Percentiles rank a stretch among this genome's conserved stretches.
Conservation (phyloP, 1,140 invertebrate species). For the Pantala flavescens region DNA sequence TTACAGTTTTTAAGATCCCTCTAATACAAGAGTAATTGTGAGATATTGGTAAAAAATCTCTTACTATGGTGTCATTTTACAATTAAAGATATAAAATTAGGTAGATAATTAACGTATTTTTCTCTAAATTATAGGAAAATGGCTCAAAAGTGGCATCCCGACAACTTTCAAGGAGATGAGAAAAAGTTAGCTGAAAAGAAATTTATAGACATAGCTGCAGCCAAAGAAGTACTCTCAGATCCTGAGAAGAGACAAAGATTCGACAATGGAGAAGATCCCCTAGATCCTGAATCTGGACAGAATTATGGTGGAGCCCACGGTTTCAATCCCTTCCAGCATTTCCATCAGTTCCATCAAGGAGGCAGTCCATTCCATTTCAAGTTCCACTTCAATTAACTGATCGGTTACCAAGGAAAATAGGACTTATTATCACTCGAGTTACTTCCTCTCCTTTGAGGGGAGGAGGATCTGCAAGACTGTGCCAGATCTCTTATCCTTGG, state of each 20-base stretch:
- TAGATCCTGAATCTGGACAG: conserved; percentile 81
- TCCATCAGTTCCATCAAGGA: conserved; percentile 73
- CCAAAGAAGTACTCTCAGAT: conserved; percentile 87
- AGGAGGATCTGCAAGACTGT: too few relatives aligned
- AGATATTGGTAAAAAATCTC: too few relatives aligned
- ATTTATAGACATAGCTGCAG: conserved; percentile 97
- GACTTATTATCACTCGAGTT: too few relatives aligned
- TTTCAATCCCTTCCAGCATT: conserved; percentile 69
- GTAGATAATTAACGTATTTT: conserved; percentile 16
- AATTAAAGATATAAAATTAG: too few relatives aligned
- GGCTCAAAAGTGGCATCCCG: conserved; percentile 98
- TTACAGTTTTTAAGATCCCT: too few relatives aligned
- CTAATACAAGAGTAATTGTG: too few relatives aligned
- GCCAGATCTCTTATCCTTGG: too few relatives aligned
- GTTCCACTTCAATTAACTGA: conserved; percentile 75
- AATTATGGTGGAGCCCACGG: conserved; percentile 39
- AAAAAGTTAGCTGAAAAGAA: conserved; percentile 95
- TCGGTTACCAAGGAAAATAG: too few relatives aligned
- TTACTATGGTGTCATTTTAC: too few relatives aligned
- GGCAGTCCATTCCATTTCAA: conserved; percentile 86
- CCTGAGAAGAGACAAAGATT: conserved; percentile 85
- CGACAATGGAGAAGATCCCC: conserved; percentile 90
- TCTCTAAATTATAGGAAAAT: conserved; percentile 54
- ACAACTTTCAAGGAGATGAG: conserved; percentile 84
- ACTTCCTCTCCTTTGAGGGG: too few relatives aligned